Percentiles rank a stretch among this genome's conserved stretches.
phyloP scores from a whole-genome alignment of 2,888 invertebrate genomes.

The Acheta domesticus region DNA sequence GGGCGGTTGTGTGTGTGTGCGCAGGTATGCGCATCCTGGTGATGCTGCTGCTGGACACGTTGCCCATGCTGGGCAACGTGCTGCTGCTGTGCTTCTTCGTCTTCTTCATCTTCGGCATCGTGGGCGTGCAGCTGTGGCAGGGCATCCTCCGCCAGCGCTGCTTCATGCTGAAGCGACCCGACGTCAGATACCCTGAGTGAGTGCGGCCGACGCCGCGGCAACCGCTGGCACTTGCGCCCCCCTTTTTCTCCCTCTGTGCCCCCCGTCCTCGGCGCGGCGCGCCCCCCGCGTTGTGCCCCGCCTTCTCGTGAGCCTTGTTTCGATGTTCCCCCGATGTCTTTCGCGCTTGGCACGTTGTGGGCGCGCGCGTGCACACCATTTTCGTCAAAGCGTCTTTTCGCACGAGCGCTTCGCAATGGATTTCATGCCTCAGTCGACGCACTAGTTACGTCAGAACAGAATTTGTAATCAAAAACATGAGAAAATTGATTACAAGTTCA shows the following conservation, averaged over 20 bases:
- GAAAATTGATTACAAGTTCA: neutral
- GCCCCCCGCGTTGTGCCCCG: no score
- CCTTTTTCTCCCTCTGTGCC: neutral
- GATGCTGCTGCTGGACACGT: slow-evolving; percentile 94
- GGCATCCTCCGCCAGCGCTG: slow-evolving; percentile 94
- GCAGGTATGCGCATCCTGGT: slow-evolving; percentile 98
- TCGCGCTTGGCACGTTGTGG: no score
- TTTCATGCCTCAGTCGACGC: no score
- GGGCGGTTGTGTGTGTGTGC: slow-evolving; percentile 38
- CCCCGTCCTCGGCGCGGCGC: neutral
- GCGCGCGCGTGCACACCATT: no score
- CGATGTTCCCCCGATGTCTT: no score
- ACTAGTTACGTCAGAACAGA: no score
- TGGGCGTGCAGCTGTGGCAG: slow-evolving; percentile 99
- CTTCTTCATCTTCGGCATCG: slow-evolving; percentile 99
- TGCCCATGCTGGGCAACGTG: slow-evolving; percentile 99
- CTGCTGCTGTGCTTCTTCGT: slow-evolving; percentile 98
- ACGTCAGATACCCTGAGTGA: slow-evolving; percentile 72
- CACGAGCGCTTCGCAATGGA: no score
- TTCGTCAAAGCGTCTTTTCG: no score
- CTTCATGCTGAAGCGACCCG: slow-evolving; percentile 70
- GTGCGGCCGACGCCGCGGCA: slow-evolving; percentile 47
- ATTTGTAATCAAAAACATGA: neutral
- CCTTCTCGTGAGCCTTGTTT: no score
- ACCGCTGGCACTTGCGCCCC: neutral